Evolutionary conservation across 2,888 invertebrate species (phyloP).

Genomic region (Polydrusus pterygomalis): DNA sequence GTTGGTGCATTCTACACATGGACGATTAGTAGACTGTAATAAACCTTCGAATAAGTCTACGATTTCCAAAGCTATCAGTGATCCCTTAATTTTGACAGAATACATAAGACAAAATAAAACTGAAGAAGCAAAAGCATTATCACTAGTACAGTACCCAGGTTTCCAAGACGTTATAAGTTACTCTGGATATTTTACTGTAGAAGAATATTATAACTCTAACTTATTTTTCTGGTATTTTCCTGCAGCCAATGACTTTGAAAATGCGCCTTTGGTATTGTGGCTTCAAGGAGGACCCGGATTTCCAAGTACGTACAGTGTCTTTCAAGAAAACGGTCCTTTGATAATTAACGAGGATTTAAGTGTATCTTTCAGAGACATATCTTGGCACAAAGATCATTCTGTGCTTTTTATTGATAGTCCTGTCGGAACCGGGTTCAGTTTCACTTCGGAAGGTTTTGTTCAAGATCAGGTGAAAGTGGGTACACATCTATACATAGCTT

Average conservation of each 20-base stretch:
- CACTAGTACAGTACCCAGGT: conserved; percentile 76
- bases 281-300: conserved; percentile 86
- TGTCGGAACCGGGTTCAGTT: conserved; percentile 91
- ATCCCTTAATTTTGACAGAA: conserved; percentile 82
- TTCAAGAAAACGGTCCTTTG: conserved; percentile 79
- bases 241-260: conserved; percentile 72
- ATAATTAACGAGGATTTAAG: conserved; percentile 71
- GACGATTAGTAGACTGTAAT: not conserved
- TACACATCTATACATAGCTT: conserved; percentile 83
- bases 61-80: conserved; percentile 63
- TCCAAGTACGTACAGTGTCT: conserved; percentile 31
- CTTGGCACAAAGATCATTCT: conserved; percentile 87
- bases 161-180: conserved; percentile 78
- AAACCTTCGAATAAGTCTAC: conserved; percentile 39
- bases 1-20: not conserved
- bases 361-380: conserved; percentile 76
- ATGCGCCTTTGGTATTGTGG: conserved; percentile 85
- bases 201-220: conserved; percentile 82
- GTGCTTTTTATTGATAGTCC: conserved; percentile 95
- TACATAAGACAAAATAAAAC: conserved; percentile 81
- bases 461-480: conserved; percentile 90
- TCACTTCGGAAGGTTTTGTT: conserved; percentile 79
- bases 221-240: conserved; percentile 94
- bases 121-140: conserved; percentile 75
- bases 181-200: conserved; percentile 88